These are phyloP conservation scores for Catostomus latipinnis DNA, from an alignment of 2,797 vertebrate genomes.

Conservation along the genomic window DNA sequence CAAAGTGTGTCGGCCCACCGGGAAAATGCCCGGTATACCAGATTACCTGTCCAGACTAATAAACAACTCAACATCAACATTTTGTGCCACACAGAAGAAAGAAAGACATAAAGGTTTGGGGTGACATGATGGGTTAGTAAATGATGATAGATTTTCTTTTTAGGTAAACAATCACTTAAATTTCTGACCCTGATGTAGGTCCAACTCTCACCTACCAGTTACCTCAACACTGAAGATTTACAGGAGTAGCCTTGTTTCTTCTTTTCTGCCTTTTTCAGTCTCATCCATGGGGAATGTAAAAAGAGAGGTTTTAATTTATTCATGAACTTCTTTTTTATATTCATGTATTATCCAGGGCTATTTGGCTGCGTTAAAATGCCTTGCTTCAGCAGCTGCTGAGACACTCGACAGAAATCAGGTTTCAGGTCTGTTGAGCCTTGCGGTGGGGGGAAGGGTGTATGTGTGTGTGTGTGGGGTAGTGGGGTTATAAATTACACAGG, in stretches of 20 bases:
- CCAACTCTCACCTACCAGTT: constrained; percentile 56
- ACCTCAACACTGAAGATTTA: constrained; percentile 61
- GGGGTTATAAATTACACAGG: constrained; percentile 79
- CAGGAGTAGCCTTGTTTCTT: constrained; percentile 60
- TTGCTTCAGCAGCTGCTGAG: constrained; percentile 71
- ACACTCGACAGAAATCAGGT: constrained; percentile 74
- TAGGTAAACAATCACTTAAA: no score
- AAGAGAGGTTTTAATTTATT: constrained; percentile 81
- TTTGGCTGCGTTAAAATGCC: constrained; percentile 77
- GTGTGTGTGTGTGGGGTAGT: constrained; percentile 51
- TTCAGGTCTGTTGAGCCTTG: constrained; percentile 81
- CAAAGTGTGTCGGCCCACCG: no score
- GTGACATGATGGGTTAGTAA: no score
- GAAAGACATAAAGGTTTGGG: no score
- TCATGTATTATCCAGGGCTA: constrained; percentile 81
- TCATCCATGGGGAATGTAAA: constrained; percentile 69
- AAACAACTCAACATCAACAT: no score
- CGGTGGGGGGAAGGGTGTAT: constrained; percentile 59
- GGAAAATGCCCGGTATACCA: no score
- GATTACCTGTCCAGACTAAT: no score
- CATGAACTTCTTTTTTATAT: constrained; percentile 82
- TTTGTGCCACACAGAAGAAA: no score
- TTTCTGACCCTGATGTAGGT: no score
- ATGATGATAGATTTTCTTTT: no score
- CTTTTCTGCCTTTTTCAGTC: constrained; percentile 40